A percentile compares a stretch with the other conserved stretches of the same genome.
Evolutionary conservation across 2,797 vertebrate species (phyloP).

Genomic region (Sebastes itinus): DNA sequence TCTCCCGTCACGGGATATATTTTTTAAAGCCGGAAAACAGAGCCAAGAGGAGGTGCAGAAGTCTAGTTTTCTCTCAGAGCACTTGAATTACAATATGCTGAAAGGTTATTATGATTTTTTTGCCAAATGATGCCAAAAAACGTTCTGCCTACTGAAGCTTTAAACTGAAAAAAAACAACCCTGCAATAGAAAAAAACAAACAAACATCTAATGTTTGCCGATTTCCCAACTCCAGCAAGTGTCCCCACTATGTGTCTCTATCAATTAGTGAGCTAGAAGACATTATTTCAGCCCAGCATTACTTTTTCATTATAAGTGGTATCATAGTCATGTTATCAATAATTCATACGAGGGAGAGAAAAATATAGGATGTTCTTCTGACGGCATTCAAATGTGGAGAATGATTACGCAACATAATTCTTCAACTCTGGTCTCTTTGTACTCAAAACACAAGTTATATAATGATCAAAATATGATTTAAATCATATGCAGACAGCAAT

Average conservation of each 20-base stretch:
- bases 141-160: no score
- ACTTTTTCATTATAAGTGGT: slow-evolving; percentile 68
- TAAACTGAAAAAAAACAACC: no score
- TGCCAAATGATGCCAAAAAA: no score
- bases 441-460: slow-evolving; percentile 64
- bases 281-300: slow-evolving; percentile 49
- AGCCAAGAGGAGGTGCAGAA: no score
- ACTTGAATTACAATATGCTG: no score
- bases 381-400: slow-evolving; percentile 60
- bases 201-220: not conserved
- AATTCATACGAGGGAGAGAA: slow-evolving; percentile 52
- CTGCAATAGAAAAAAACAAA: not conserved
- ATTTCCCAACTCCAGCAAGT: not conserved
- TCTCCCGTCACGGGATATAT: no score
- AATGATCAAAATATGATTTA: slow-evolving; percentile 61
- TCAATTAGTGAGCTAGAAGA: slow-evolving; percentile 44
- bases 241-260: slow-evolving; percentile 5
- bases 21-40: no score
- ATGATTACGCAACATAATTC: slow-evolving; percentile 71
- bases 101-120: no score
- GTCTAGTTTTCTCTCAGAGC: no score
- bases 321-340: slow-evolving; percentile 69
- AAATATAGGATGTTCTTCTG: slow-evolving; percentile 68
- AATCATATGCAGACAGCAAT: slow-evolving; percentile 48
- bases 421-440: slow-evolving; percentile 60